phyloP scores from a whole-genome alignment of 1,140 invertebrate species.

The Planococcus citri region DNA sequence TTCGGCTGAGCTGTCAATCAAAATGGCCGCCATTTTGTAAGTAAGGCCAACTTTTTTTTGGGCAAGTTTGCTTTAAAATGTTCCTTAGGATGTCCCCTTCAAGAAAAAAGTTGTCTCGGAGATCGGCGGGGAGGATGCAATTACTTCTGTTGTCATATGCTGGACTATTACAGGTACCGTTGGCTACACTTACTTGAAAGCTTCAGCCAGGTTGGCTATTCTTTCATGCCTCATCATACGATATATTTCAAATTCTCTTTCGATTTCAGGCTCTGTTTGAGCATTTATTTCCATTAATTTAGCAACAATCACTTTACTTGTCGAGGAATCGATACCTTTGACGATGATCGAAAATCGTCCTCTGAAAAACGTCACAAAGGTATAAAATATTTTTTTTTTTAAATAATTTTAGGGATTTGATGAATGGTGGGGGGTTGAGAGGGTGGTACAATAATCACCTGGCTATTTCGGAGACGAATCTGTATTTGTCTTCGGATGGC shows the following conservation, averaged over 20 bases:
- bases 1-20: too few relatives aligned
- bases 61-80: too few relatives aligned
- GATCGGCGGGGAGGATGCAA: too few relatives aligned
- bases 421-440: neutral
- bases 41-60: too few relatives aligned
- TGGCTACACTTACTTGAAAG: conserved; percentile 39
- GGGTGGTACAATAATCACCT: conserved; percentile 25
- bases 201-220: conserved; percentile 59
- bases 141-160: too few relatives aligned
- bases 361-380: conserved; percentile 35
- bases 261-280: conserved; percentile 49
- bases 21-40: too few relatives aligned
- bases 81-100: too few relatives aligned
- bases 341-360: conserved; percentile 74
- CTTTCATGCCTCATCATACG: conserved; percentile 69
- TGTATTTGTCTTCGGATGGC: conserved; percentile 56
- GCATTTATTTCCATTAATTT: conserved; percentile 62
- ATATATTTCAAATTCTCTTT: conserved; percentile 69
- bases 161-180: too few relatives aligned
- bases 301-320: conserved; percentile 56
- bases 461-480: conserved; percentile 67
- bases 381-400: neutral
- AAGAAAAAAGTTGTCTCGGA: too few relatives aligned
- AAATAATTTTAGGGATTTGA: too few relatives aligned
- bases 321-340: conserved; percentile 63